phyloP scores from a whole-genome alignment of 2,797 vertebrate species.

The Epinephelus malabaricus region DNA sequence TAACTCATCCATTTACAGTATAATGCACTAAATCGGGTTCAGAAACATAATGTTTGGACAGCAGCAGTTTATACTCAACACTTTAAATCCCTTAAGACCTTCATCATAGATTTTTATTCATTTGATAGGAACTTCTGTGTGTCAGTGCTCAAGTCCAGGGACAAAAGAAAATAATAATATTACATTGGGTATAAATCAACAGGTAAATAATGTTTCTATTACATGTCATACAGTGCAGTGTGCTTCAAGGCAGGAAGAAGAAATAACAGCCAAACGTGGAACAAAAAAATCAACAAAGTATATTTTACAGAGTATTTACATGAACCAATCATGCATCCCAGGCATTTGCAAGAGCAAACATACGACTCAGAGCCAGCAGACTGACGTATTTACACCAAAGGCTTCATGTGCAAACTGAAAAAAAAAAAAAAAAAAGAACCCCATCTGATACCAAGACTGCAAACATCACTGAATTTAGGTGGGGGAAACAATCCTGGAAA shows the following conservation, averaged over 20 bases:
- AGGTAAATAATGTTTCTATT: slow-evolving; percentile 37
- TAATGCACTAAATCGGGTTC: slow-evolving; percentile 27
- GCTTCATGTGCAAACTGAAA: slow-evolving; percentile 41
- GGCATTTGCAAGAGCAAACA: slow-evolving; percentile 20
- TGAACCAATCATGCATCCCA: slow-evolving; percentile 26
- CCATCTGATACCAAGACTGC: slow-evolving; percentile 3
- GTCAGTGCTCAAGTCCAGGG: slow-evolving; percentile 25
- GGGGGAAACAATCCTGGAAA: neutral
- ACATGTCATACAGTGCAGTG: slow-evolving; percentile 49
- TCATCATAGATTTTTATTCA: neutral
- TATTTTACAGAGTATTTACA: slow-evolving; percentile 72
- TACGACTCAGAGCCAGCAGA: slow-evolving; percentile 39
- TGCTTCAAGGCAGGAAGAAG: slow-evolving; percentile 46
- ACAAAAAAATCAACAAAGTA: slow-evolving; percentile 22
- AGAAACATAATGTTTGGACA: slow-evolving; percentile 22
- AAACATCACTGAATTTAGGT: slow-evolving; percentile 21
- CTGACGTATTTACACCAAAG: slow-evolving; percentile 28
- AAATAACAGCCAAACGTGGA: slow-evolving; percentile 30
- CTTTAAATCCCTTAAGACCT: slow-evolving; percentile 20
- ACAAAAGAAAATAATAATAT: slow-evolving; percentile 25
- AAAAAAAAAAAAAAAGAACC: neutral
- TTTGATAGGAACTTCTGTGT: slow-evolving; percentile 1
- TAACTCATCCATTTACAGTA: slow-evolving; percentile 45
- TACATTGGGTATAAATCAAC: slow-evolving; percentile 26
- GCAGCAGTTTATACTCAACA: slow-evolving; percentile 34